Percentiles rank a stretch among this genome's conserved stretches.
Evolutionary conservation across 2,113 vertebrate genomes (phyloP).

Genomic region (Todiramphus saurophagus): DNA sequence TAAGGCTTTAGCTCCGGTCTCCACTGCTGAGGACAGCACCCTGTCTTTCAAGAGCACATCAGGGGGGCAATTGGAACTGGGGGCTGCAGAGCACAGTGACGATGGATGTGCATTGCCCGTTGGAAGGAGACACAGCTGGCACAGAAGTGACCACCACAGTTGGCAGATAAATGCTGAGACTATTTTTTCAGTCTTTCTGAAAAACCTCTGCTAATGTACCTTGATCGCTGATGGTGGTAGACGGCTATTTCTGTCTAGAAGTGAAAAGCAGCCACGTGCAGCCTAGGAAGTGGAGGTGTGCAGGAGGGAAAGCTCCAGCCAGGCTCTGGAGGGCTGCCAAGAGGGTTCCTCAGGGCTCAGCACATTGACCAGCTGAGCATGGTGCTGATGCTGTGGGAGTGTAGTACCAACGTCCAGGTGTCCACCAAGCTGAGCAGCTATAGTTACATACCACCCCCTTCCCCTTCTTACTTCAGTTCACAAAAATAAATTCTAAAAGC

Average conservation of each 20-base stretch:
- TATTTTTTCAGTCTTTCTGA: not conserved
- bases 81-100: not conserved
- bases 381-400: too few relatives aligned
- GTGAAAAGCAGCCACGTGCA: not conserved
- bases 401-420: too few relatives aligned
- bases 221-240: not conserved
- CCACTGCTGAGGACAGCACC: not conserved
- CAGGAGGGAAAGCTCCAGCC: not conserved
- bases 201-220: not conserved
- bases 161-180: not conserved
- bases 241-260: not conserved
- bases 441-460: too few relatives aligned
- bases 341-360: not conserved
- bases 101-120: rapidly evolving
- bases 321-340: not conserved
- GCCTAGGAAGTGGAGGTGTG: not conserved
- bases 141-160: not conserved
- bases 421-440: too few relatives aligned
- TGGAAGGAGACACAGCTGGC: not conserved
- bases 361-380: too few relatives aligned
- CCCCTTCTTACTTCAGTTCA: not conserved
- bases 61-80: too few relatives aligned
- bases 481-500: not conserved
- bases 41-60: not conserved
- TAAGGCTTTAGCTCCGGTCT: not conserved